phyloP scores from a whole-genome alignment of 1,140 invertebrate genomes.

The Pristionchus pacificus region DNA sequence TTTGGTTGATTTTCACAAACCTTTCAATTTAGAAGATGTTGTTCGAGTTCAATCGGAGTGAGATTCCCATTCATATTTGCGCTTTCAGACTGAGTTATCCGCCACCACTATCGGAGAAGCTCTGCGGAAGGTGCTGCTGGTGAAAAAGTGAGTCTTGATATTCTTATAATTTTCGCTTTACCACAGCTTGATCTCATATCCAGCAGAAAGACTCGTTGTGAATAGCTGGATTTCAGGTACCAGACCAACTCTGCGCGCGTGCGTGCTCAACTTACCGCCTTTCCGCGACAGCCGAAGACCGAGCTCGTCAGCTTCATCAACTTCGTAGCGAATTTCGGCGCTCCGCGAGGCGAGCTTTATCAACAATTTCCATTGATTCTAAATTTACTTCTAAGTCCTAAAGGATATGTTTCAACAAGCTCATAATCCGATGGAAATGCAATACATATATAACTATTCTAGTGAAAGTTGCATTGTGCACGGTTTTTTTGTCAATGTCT shows the following conservation, averaged over 20 bases:
- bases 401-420: too few relatives aligned
- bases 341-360: background rate
- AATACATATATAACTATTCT: too few relatives aligned
- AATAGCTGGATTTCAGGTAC: background rate
- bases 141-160: background rate
- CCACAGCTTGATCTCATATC: background rate
- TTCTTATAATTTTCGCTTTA: background rate
- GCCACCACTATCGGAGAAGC: background rate
- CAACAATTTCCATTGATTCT: too few relatives aligned
- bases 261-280: background rate
- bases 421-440: too few relatives aligned
- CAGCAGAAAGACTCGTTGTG: too few relatives aligned
- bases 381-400: too few relatives aligned
- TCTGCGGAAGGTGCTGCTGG: background rate
- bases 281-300: background rate
- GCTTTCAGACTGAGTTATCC: background rate
- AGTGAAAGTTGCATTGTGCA: too few relatives aligned
- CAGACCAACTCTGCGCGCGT: background rate
- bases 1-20: too few relatives aligned
- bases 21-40: too few relatives aligned
- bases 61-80: too few relatives aligned
- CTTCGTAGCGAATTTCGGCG: background rate
- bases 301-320: background rate
- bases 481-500: too few relatives aligned
- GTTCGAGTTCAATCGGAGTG: too few relatives aligned